Conservation (phyloP, 2,888 invertebrate species). For the Hetaerina titia region DNA sequence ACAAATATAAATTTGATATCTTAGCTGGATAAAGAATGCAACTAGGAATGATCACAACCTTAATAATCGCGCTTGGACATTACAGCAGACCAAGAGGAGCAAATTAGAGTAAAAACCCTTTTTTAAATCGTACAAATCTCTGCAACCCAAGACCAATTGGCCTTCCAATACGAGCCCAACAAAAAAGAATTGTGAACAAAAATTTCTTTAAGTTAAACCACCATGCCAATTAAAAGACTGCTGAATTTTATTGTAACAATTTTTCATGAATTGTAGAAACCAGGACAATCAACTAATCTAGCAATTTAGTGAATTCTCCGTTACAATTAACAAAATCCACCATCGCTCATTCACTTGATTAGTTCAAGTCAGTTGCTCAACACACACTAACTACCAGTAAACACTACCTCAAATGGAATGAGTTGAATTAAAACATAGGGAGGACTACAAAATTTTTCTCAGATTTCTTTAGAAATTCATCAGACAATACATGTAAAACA, state of each 20-base stretch:
- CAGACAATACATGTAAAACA: slow-evolving; percentile 67
- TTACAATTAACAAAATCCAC: slow-evolving; percentile 66
- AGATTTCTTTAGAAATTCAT: slow-evolving; percentile 66
- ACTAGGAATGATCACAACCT: no score
- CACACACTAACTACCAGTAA: slow-evolving; percentile 65
- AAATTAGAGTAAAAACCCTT: no score
- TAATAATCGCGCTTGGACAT: no score
- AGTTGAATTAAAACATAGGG: slow-evolving; percentile 64
- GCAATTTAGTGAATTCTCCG: slow-evolving; percentile 60
- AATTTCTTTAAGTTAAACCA: slow-evolving; percentile 34
- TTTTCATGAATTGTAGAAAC: slow-evolving; percentile 67
- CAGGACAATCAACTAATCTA: slow-evolving; percentile 66
- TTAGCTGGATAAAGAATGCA: no score
- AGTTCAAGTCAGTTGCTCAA: slow-evolving; percentile 67
- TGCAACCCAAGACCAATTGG: no score
- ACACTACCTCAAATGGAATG: slow-evolving; percentile 66
- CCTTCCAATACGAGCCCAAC: no score
- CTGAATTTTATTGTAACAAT: slow-evolving; percentile 67
- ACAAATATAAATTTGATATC: no score
- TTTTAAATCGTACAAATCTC: no score
- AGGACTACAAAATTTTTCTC: slow-evolving; percentile 58
- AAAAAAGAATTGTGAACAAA: no score
- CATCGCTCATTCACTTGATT: slow-evolving; percentile 67
- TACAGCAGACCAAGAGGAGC: not conserved
- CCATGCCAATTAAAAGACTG: slow-evolving; percentile 63